A percentile compares a stretch with the other conserved stretches of the same genome.
Conservation (phyloP, 2,888 invertebrate species). For the Micoletzkya japonica region DNA sequence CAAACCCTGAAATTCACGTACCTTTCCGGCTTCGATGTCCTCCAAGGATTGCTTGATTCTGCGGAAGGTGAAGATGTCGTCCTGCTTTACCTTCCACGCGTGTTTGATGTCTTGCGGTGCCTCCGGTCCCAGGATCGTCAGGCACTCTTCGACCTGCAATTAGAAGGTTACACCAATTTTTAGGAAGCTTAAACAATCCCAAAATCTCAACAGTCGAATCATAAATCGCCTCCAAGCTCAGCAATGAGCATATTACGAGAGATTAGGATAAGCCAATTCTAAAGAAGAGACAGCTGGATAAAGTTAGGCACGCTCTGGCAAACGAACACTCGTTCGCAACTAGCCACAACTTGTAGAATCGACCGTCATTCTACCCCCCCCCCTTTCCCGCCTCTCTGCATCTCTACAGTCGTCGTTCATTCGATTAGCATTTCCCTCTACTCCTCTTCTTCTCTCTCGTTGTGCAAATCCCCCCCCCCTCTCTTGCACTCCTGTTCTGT, state of each 20-base stretch:
- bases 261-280: no score
- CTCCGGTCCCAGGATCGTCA: conserved; percentile 24
- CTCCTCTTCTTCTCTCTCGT: not conserved
- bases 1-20: not conserved
- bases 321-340: no score
- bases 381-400: not conserved
- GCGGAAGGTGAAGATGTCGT: conserved; percentile 29
- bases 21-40: conserved; percentile 26
- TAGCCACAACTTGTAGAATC: no score
- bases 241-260: no score
- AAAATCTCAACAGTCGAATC: no score
- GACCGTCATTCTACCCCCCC: no score
- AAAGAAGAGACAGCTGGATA: no score
- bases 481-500: not conserved
- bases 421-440: conserved; percentile 3
- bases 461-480: not conserved
- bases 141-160: conserved; percentile 27
- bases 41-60: conserved; percentile 20
- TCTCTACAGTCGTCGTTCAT: conserved; percentile 6
- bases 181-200: no score
- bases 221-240: no score
- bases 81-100: conserved; percentile 25
- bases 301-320: no score
- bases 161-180: no score
- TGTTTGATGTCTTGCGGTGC: conserved; percentile 21